Evolutionary conservation across 1,140 invertebrate genomes (phyloP).

Genomic region (Lethrus apterus): DNA sequence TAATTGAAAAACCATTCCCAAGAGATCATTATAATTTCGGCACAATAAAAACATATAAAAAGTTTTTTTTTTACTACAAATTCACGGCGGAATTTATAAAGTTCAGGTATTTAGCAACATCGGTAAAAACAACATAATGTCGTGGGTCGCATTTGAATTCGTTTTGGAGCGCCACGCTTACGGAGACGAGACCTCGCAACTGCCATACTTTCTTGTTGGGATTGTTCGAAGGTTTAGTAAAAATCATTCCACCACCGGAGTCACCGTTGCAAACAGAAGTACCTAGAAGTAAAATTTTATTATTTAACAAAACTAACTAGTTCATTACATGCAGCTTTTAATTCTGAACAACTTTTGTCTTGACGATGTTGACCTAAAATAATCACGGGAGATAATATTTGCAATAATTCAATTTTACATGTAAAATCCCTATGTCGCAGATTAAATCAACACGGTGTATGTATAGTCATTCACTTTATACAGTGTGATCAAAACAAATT

Average conservation of each 20-base stretch:
- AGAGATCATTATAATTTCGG: no score
- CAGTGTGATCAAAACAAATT: no score
- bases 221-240: constrained; percentile 42
- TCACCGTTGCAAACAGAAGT: constrained; percentile 56
- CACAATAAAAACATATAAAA: no score
- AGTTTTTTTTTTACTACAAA: no score
- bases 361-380: neutral
- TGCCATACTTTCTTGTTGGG: constrained; percentile 43
- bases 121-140: constrained; percentile 49
- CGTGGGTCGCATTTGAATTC: constrained; percentile 43
- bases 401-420: constrained; percentile 15
- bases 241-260: constrained; percentile 53
- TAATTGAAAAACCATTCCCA: no score
- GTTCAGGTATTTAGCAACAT: constrained; percentile 41
- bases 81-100: constrained; percentile 7
- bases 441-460: no score
- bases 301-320: no score
- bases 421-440: no score
- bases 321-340: neutral
- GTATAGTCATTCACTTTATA: no score
- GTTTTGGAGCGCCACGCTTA: constrained; percentile 42
- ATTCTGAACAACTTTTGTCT: neutral
- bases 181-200: constrained; percentile 48
- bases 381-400: neutral
- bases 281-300: constrained; percentile 39